A percentile compares a stretch with the other conserved stretches of the same genome.
phyloP scores from a whole-genome alignment of 1,140 invertebrate genomes.

The Hylyphantes graminicola region DNA sequence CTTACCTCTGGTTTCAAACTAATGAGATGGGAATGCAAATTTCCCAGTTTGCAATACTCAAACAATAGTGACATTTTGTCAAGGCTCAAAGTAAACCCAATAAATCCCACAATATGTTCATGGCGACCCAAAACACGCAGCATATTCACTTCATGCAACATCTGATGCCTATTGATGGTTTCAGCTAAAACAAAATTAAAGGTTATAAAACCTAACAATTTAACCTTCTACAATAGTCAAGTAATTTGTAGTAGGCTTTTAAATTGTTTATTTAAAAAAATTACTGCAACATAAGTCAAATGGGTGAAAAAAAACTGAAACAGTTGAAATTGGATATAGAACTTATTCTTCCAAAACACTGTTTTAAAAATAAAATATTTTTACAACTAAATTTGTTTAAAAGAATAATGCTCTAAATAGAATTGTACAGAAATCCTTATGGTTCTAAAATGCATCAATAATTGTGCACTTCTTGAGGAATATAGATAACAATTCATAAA shows the following conservation, averaged over 20 bases:
- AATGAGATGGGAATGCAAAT: slow-evolving; percentile 12
- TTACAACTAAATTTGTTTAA: too few species aligned
- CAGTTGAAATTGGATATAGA: too few species aligned
- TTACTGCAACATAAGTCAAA: neutral
- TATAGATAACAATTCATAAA: neutral
- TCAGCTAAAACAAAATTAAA: slow-evolving; percentile 16
- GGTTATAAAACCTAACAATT: too few species aligned
- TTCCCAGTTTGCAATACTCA: slow-evolving; percentile 26
- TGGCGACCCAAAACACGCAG: slow-evolving; percentile 17
- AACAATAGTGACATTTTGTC: slow-evolving; percentile 23
- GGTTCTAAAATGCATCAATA: too few species aligned
- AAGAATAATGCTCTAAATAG: too few species aligned
- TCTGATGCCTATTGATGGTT: slow-evolving; percentile 7
- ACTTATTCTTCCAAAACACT: too few species aligned
- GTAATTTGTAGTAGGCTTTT: too few species aligned
- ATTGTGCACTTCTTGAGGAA: neutral
- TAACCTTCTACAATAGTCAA: too few species aligned
- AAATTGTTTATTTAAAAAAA: neutral
- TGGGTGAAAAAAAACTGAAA: neutral
- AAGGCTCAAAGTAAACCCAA: slow-evolving; percentile 21
- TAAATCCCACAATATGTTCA: slow-evolving; percentile 10
- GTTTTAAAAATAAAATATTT: too few species aligned
- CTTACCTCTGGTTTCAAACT: slow-evolving; percentile 28
- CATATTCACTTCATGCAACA: slow-evolving; percentile 25
- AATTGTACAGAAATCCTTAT: too few species aligned